These are phyloP conservation scores for Halyomorpha halys DNA, from an alignment of 1,140 invertebrate species.

Conservation along the genomic window DNA sequence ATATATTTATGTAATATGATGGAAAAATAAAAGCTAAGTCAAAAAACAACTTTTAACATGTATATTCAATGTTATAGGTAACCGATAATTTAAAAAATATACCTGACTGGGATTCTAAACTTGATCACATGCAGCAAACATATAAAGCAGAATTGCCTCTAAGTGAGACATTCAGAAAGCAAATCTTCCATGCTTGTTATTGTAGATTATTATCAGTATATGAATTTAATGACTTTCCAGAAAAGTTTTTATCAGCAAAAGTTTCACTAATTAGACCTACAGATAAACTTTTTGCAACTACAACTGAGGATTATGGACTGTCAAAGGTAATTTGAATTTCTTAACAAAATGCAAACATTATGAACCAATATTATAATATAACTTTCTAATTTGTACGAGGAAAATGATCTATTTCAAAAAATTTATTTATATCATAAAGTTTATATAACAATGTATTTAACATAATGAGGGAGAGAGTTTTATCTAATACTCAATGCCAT, in stretches of 20 bases:
- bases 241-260: slow-evolving; percentile 40
- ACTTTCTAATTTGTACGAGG: too few species aligned
- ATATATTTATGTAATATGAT: too few species aligned
- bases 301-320: slow-evolving; percentile 52
- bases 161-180: slow-evolving; percentile 30
- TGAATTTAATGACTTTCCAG: slow-evolving; percentile 37
- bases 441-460: too few species aligned
- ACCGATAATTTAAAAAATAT: background rate
- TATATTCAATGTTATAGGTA: background rate
- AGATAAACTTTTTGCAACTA: slow-evolving; percentile 38
- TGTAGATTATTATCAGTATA: slow-evolving; percentile 45
- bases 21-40: too few species aligned
- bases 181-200: slow-evolving; percentile 38
- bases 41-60: background rate
- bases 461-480: too few species aligned
- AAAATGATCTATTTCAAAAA: too few species aligned
- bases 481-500: too few species aligned
- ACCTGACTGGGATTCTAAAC: slow-evolving; percentile 36
- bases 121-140: slow-evolving; percentile 32
- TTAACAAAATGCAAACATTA: too few species aligned
- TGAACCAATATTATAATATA: too few species aligned
- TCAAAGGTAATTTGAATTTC: slow-evolving; percentile 36
- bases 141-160: slow-evolving; percentile 27
- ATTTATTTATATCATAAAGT: too few species aligned
- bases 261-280: slow-evolving; percentile 53